Evolutionary conservation across 1,140 invertebrate genomes (phyloP), one percentile per base, ranked within the genome.

Genomic region (Drosophila kanapiae): DNA sequence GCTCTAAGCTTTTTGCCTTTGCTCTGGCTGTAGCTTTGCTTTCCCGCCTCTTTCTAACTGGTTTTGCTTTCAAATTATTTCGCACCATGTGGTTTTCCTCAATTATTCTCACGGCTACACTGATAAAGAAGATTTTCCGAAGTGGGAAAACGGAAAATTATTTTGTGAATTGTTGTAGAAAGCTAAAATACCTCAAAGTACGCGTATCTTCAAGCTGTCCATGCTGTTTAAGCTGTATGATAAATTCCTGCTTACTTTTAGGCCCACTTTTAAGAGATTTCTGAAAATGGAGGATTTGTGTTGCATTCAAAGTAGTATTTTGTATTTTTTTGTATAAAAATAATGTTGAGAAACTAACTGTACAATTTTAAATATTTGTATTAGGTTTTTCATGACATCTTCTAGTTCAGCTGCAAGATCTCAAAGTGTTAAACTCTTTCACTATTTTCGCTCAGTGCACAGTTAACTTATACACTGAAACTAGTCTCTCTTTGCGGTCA

Each of bases 51-150:
- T 60, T 35, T 48, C 54, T 56, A 68, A 80, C 72, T 77, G 72
- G 75, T 65, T 77, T 76, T 76, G 58, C 67, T 71, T 67, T 74
- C 56, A 56, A 78, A 78, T 90, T 69, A 81, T 90, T 81, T 90
- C 67, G 76, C 83, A 90, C 78, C 84, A 88, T 88, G 84, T 90
- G 84, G 84, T 90, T 88, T 88, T 90, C 62, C 79, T 88, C 78
- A 90, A 78, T 74, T 75, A 58, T 74, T 78, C 78, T 65, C 68
- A 80, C 65, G 63, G 75, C 62, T 56, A 80, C 45, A 51, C 18
- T 82, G 57, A 16, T 18, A 67, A 40, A 37, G 1, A 27, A 1
- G 13, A n/a, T 68, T 53, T 16, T 29, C 14, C 18, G 0, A 6
- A 9, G 2, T 0, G 18, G 7, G 3, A 33, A 31, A 37, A 4